Base-by-base conservation (phyloP, 2,797 vertebrate species). In the Malurus leucopterus region DNA sequence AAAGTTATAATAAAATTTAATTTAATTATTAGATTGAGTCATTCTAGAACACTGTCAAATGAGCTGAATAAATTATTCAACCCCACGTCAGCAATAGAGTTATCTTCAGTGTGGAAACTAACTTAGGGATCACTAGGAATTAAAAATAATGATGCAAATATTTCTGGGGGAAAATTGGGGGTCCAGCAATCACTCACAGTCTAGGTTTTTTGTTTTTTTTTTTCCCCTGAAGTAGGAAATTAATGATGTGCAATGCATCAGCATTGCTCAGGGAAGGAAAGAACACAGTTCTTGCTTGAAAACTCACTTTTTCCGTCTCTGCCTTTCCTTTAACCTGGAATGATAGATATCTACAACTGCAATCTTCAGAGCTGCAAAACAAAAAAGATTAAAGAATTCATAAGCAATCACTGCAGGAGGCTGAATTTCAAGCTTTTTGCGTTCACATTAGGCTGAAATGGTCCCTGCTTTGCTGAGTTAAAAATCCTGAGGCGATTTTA, bases 281-380 rank as follows among this genome's bases (percentile, higher is more conserved):
- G 54, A 34, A 7, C 41, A 43, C 17, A 57, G 49, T 9, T 36
- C 32, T 4, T 62, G 57, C 67, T 85, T 69, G 55, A 65, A 64
- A 88, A 98, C 99, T 97, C 97, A 99, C 99, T 98, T 99, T 97
- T 99, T 99, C 90, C 99, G 98, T 81, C 99, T 97, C 90, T 99
- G 99, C 90, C 99, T 97, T 84, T 99, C 99, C 94, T 98, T 99
- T 96, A 99, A 95, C 95, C 99, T 98, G 91, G 99, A 99, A 90
- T 99, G 99, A 96, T 99, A 99, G 87, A 99, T 99, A 94, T 99
- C 99, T 72, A 99, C 99, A 49, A 99, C 99, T 27, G 99, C 98
- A 88, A 99, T 98, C 97, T 99, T 99, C 94, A 99, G 97, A 55
- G 99, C 99, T 99, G 97, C 72, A 96, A 97, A 57, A 93, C 26